These are phyloP conservation scores for Cyclophora punctaria DNA, from an alignment of 2,888 invertebrate species.

Conservation along the genomic window DNA sequence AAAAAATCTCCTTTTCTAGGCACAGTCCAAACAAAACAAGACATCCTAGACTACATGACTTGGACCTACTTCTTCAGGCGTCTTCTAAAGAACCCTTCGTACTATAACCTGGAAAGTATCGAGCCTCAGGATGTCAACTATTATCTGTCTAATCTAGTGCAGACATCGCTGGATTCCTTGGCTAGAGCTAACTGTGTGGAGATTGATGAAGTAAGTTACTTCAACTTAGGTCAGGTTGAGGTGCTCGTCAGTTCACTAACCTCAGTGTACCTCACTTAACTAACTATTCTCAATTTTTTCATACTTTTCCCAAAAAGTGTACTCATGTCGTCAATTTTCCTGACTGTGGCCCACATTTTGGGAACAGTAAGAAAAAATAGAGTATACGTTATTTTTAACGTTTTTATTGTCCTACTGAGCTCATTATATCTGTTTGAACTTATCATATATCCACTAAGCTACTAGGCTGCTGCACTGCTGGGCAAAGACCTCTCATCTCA, in stretches of 20 bases:
- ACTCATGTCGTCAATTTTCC: too few relatives aligned
- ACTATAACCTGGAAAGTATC: constrained; percentile 85
- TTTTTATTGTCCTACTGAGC: too few relatives aligned
- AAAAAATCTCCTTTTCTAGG: constrained; percentile 59
- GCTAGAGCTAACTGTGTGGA: constrained; percentile 85
- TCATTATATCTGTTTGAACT: too few relatives aligned
- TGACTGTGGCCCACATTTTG: too few relatives aligned
- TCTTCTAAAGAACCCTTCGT: constrained; percentile 92
- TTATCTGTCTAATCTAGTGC: constrained; percentile 88
- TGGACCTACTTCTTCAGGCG: constrained; percentile 99
- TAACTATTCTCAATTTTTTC: too few relatives aligned
- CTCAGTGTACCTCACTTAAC: too few relatives aligned
- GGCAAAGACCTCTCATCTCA: too few relatives aligned
- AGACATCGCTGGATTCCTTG: constrained; percentile 83
- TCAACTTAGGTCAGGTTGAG: background rate
- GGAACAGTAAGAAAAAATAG: too few relatives aligned
- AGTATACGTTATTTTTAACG: too few relatives aligned
- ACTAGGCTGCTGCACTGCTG: too few relatives aligned
- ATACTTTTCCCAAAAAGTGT: too few relatives aligned
- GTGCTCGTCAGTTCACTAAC: background rate
- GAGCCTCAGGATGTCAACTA: constrained; percentile 81
- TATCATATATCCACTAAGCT: too few relatives aligned
- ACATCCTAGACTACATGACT: constrained; percentile 96
- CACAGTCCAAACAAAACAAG: constrained; percentile 93
- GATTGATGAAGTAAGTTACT: constrained; percentile 78